phyloP scores from a whole-genome alignment of 2,113 vertebrate species.

The Colistium nudipinnis region DNA sequence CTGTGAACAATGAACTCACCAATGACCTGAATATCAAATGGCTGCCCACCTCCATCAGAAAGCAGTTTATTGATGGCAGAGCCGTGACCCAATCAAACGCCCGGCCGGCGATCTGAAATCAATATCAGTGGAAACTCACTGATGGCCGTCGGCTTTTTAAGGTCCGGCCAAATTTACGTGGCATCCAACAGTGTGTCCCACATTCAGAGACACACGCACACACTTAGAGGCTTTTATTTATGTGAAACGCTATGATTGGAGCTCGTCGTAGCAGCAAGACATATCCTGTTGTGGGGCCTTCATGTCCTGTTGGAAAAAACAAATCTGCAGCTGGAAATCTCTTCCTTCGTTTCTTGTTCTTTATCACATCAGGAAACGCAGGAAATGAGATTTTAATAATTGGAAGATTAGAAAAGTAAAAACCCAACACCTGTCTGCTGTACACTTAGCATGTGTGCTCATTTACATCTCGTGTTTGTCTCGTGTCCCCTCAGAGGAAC shows the following conservation, averaged over 20 bases:
- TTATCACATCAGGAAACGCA: slow-evolving; percentile 1
- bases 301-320: slow-evolving; percentile 12
- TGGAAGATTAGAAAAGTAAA: slow-evolving; percentile 38
- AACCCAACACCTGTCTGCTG: not conserved
- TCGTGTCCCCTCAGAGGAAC: slow-evolving; percentile 84
- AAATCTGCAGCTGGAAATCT: slow-evolving; percentile 34
- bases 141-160: not conserved
- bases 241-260: slow-evolving; percentile 10
- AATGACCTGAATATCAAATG: slow-evolving; percentile 23
- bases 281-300: not conserved
- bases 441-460: not conserved
- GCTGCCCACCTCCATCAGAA: slow-evolving; percentile 27
- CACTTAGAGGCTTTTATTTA: not conserved
- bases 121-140: slow-evolving; percentile 47
- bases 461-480: not conserved
- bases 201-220: not conserved
- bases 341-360: not conserved
- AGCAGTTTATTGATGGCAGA: slow-evolving; percentile 24
- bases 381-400: slow-evolving; percentile 49
- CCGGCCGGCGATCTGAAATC: slow-evolving; percentile 32
- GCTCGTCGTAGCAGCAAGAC: not conserved
- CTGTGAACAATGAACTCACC: slow-evolving; percentile 10
- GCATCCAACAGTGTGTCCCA: not conserved
- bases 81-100: slow-evolving; percentile 27
- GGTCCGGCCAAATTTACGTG: slow-evolving; percentile 7